phyloP scores from a whole-genome alignment of 2,113 vertebrate species.

The Pseudopipra pipra region DNA sequence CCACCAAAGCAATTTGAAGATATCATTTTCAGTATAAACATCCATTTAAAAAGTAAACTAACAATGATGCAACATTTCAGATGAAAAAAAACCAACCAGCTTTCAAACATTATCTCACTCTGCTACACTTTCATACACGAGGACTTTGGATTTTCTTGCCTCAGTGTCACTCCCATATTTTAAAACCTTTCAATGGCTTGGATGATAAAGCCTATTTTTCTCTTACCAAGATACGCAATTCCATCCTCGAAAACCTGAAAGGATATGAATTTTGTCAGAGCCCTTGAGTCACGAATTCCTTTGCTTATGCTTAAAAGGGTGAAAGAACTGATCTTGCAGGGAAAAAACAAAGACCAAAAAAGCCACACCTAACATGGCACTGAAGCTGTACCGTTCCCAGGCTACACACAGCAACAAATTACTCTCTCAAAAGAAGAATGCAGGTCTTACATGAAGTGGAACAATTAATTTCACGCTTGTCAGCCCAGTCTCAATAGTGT shows the following conservation, averaged over 20 bases:
- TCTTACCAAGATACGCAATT: not conserved
- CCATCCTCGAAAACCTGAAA: not conserved
- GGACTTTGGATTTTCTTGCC: not conserved
- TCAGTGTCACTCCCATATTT: not conserved
- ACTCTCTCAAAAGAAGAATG: conserved; percentile 88
- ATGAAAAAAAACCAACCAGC: not conserved
- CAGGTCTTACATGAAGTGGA: conserved; percentile 92
- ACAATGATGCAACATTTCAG: not conserved
- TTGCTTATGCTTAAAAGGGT: conserved; percentile 3
- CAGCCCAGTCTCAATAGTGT: conserved; percentile 87
- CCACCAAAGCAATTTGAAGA: not conserved
- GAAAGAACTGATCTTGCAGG: not conserved
- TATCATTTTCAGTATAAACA: not conserved
- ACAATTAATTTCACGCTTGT: conserved; percentile 99
- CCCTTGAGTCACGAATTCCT: not conserved
- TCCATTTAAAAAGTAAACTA: not conserved
- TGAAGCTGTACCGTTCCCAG: conserved; percentile 49
- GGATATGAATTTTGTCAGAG: not conserved
- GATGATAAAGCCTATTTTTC: not conserved
- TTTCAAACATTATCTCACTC: not conserved
- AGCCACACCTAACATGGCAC: conserved; percentile 49
- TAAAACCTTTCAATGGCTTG: not conserved
- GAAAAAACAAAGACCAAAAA: conserved; percentile 55
- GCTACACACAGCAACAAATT: conserved; percentile 84
- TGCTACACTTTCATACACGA: not conserved